Evolutionary conservation across 2,888 invertebrate genomes (phyloP).

Genomic region (Trimorus sp.): DNA sequence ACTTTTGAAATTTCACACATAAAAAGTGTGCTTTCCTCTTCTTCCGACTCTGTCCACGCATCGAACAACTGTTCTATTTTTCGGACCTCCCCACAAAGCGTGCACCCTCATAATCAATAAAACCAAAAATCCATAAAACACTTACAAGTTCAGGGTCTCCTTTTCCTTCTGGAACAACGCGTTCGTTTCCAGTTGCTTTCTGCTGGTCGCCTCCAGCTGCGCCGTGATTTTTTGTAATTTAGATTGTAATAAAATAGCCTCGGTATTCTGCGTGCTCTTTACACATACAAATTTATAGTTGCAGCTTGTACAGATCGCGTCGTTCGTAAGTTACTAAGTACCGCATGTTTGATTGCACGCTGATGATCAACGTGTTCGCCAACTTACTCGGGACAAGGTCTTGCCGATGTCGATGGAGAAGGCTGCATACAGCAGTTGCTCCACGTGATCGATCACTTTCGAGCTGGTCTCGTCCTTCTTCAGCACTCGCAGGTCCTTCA

Average conservation of each 20-base stretch:
- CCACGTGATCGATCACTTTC: conserved; percentile 51
- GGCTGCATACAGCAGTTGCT: conserved; percentile 41
- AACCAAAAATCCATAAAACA: conserved; percentile 11
- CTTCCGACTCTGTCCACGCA: too few species aligned
- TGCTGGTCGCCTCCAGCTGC: conserved; percentile 42
- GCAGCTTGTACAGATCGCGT: background rate
- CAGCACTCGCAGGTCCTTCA: conserved; percentile 52
- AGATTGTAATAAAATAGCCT: conserved; percentile 45
- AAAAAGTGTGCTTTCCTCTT: too few species aligned
- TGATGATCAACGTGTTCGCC: background rate
- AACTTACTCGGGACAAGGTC: conserved; percentile 45
- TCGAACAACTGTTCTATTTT: too few species aligned
- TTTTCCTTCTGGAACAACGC: conserved; percentile 52
- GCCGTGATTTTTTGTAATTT: conserved; percentile 43
- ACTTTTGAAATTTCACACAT: too few species aligned
- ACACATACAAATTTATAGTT: conserved; percentile 28
- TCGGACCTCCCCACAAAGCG: too few species aligned
- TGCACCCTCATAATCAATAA: too few species aligned
- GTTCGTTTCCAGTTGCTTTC: conserved; percentile 52
- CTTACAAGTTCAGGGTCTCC: conserved; percentile 42
- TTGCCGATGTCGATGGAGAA: conserved; percentile 54
- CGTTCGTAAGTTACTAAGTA: too few species aligned
- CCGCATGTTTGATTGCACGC: too few species aligned
- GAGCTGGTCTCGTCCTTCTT: conserved; percentile 55
- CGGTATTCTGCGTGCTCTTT: conserved; percentile 49